Evolutionary conservation across 53 echinoderm and acorn worm genomes (phyloP).

Genomic region (Paelopatides confundens): DNA sequence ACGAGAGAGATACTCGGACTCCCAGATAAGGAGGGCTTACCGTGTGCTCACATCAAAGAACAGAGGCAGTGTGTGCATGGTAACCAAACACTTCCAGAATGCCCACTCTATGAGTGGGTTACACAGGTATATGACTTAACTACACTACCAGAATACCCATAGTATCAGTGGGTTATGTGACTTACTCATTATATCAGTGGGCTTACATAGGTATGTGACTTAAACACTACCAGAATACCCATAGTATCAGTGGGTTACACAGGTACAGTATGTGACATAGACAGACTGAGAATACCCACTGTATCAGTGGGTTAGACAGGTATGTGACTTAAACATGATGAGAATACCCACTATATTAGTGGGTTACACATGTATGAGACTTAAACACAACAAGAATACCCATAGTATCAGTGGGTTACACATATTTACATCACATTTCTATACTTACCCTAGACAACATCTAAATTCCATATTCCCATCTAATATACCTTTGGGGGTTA

Average conservation of each 20-base stretch:
- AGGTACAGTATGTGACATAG: constrained; percentile 37
- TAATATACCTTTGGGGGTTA: no score
- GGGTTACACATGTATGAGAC: not conserved
- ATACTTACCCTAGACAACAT: no score
- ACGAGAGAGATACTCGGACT: constrained; percentile 70
- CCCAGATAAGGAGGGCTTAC: constrained; percentile 85
- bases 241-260: constrained; percentile 72
- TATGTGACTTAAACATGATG: constrained; percentile 57
- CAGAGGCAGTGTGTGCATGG: constrained; percentile 56
- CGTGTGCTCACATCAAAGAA: constrained; percentile 76
- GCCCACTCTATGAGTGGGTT: constrained; percentile 80
- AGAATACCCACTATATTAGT: constrained; percentile 54
- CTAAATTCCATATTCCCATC: no score
- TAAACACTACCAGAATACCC: constrained; percentile 75
- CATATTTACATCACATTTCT: no score
- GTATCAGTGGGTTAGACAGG: constrained; percentile 84
- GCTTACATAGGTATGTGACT: not conserved
- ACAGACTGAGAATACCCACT: constrained; percentile 70
- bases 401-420: constrained; percentile 74
- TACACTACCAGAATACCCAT: constrained; percentile 75
- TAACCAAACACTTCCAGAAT: constrained; percentile 61
- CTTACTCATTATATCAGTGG: no score
- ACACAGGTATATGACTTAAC: constrained; percentile 68
- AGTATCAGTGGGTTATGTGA: constrained; percentile 79
- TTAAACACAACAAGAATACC: constrained; percentile 68